These are phyloP conservation scores for Syrrhaptes paradoxus DNA, from an alignment of 2,113 vertebrate genomes.

Conservation along the genomic window DNA sequence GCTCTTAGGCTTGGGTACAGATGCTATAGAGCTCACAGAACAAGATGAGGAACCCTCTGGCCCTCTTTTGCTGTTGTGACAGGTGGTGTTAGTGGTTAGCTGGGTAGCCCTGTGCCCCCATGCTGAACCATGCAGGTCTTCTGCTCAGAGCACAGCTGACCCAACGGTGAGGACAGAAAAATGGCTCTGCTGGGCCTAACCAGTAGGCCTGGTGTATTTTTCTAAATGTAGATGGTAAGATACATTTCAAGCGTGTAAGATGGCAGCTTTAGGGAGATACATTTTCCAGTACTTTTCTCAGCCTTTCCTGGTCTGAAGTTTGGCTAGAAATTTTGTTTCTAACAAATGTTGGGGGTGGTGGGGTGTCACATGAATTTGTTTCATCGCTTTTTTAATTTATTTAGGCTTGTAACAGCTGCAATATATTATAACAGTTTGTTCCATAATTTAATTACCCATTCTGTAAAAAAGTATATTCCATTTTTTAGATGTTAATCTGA, in stretches of 20 bases:
- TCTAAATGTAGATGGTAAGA: neutral
- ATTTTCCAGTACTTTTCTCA: neutral
- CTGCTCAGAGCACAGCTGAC: neutral
- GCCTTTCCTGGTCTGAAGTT: neutral
- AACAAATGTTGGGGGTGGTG: neutral
- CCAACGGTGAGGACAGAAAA: neutral
- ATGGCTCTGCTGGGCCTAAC: neutral
- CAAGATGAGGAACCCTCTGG: neutral
- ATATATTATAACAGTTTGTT: neutral
- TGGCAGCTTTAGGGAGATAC: neutral
- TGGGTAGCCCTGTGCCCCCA: neutral
- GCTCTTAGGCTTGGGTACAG: neutral
- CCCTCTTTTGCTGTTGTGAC: neutral
- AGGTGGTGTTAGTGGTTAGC: fast-evolving
- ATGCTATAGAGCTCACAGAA: neutral
- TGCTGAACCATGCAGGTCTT: neutral
- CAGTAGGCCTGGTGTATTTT: neutral
- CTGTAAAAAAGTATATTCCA: neutral
- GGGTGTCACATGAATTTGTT: neutral
- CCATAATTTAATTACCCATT: neutral
- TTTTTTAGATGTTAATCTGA: neutral
- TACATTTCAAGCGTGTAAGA: neutral
- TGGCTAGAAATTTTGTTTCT: neutral
- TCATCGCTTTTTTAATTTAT: neutral
- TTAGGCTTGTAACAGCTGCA: neutral